phyloP scores from a whole-genome alignment of 2,797 vertebrate species.

The Tympanoctomys barrerae region DNA sequence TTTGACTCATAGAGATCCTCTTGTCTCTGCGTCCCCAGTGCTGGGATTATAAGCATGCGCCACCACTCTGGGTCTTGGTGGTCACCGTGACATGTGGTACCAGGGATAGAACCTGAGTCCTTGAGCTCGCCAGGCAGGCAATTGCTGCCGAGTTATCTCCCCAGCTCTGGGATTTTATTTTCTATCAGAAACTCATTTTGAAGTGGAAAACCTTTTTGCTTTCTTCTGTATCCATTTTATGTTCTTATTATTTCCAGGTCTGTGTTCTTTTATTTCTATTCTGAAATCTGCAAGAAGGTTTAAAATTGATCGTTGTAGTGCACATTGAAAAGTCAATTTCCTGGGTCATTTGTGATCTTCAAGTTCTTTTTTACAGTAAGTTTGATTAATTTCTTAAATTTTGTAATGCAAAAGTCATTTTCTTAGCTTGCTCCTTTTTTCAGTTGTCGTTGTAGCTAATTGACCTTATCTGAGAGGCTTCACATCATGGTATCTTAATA shows the following conservation, averaged over 20 bases:
- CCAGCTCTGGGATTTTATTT: neutral
- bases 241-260: neutral
- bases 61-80: no score
- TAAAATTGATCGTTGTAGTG: neutral
- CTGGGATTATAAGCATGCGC: no score
- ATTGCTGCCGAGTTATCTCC: no score
- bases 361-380: neutral
- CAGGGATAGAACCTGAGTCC: no score
- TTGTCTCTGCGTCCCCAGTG: no score
- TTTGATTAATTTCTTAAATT: constrained; percentile 54
- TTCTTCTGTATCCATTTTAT: neutral
- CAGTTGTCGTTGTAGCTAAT: neutral
- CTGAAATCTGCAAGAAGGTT: constrained; percentile 37
- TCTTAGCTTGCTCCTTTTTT: constrained; percentile 6
- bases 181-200: neutral
- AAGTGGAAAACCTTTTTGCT: neutral
- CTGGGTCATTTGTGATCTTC: constrained; percentile 20
- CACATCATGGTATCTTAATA: constrained; percentile 22
- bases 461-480: neutral
- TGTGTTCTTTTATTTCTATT: constrained; percentile 26
- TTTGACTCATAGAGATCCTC: no score
- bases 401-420: constrained; percentile 35
- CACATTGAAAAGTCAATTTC: constrained; percentile 55
- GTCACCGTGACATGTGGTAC: no score
- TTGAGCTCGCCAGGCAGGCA: no score